Percentiles rank a stretch among this genome's conserved stretches.
Conservation (phyloP, 2,888 invertebrate species). For the Cremastinae sp. region DNA sequence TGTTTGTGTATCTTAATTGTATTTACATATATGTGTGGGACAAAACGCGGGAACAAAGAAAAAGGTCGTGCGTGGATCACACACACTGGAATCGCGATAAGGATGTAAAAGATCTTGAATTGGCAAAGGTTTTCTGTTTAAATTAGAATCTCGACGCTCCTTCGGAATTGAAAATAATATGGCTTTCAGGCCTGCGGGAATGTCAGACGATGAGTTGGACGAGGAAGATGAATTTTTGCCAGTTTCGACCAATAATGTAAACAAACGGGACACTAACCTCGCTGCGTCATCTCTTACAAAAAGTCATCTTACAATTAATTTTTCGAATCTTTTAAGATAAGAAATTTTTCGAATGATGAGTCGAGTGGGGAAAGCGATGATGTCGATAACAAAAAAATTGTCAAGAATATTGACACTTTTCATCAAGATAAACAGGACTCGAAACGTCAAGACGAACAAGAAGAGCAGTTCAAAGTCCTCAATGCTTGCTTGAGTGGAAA, state of each 20-base stretch:
- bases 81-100: no score
- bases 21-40: no score
- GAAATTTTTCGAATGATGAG: constrained; percentile 17
- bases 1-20: no score
- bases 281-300: background rate
- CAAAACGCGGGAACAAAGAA: background rate
- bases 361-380: constrained; percentile 18
- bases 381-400: background rate
- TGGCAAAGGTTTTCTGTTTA: no score
- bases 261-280: constrained; percentile 51
- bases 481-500: constrained; percentile 72
- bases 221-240: constrained; percentile 53
- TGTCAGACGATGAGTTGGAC: constrained; percentile 62
- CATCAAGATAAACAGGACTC: constrained; percentile 14
- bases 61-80: constrained; percentile 27
- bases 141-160: no score
- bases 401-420: background rate
- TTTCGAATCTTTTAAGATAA: constrained; percentile 21
- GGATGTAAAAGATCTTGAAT: no score
- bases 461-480: constrained; percentile 62
- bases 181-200: constrained; percentile 62
- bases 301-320: no score
- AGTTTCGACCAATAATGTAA: constrained; percentile 44
- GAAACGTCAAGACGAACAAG: constrained; percentile 54
- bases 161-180: no score